Base-by-base conservation (phyloP, 2,797 vertebrate genomes). In the Lepilemur septentrionalis region DNA sequence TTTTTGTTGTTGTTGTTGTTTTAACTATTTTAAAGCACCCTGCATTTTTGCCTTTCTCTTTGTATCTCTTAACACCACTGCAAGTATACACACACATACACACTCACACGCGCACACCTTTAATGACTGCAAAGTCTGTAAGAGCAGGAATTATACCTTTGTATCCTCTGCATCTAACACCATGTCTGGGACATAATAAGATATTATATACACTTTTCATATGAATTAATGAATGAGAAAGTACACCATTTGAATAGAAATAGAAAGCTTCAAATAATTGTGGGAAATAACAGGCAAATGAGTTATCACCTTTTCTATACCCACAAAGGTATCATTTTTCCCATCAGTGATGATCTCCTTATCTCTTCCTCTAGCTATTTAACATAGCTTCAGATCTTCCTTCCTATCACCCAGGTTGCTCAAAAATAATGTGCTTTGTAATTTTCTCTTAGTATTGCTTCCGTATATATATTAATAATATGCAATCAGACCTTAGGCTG, bases 151-250 rank as follows among this genome's bases (percentile, higher is more conserved):
- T 92, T 91, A 32, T 1, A 6, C 10, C 11, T 84, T 90, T 52
- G 1, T 8, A 76, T 8, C 9, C 11, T 7, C 18, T 87, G 10
- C 5, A 46, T 15, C 38, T 38, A 78, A 8, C 23, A 20, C 35
- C 15, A 32, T 55, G 3, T 9, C 48, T 61, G 30, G 18, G 23
- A 43, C 4, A 13, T 11, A 2, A 30, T 5, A 52, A 15, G 28
- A 78, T 9, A 38, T 10, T 4, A 50, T 38, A 52, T 38, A 22
- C 8, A 32, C 2, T 43, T 86, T 28, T 50, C 55, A 61, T 43
- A 43, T 75, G 23, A 72, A 57, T 89, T 86, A 78, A 61, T 18
- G 15, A 76, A 81, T 78, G 10, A 76, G n/a, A 88, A 69, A 95
- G 73, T 55, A 5, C 1, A 38, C 43, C 55, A 52, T 50, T 61